Evolutionary conservation across 2,888 invertebrate genomes (phyloP), one percentile per base, ranked within the genome.

Genomic region (Chouioia cunea): DNA sequence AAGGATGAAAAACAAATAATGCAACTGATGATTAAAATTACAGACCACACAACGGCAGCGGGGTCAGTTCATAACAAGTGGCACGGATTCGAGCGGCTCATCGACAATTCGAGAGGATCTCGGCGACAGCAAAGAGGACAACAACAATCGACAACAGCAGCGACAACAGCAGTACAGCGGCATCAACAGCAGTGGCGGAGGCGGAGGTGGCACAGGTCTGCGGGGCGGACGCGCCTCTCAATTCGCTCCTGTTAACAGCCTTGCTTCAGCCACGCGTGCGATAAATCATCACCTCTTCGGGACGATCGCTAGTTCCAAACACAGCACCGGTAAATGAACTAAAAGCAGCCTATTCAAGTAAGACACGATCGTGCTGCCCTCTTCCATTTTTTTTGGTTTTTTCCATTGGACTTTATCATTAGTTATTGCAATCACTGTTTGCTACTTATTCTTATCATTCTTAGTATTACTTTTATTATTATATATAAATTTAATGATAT

Each of bases 261-360:
- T 92, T 78, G 91, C 91, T 76, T 91, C 92, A 74, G 92, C 92
- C 76, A 91, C 92, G 70, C 89, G 92, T 79, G 88, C 92, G 78
- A 90, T 92, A 82, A 92, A 92, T 86, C 92, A 92, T 81, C 92
- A 92, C 86, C 87, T 92, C 77, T 91, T 92, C 83, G 91, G 92
- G 79, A 89, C 88, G 77, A 82, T 87, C 71, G 85, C 86, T 76
- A 86, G 87, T 78, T 83, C 87, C 67, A 87, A 86, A 80, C 85
- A 85, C 66, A 80, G 81, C 76, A 81, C 82, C 76, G 84, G 85
- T 84, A 81, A 81, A 80, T 80, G 77, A 79, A 76, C 70, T 74
- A 36, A 36, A 67, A 73, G 75, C 70, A 54, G 54, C 65, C 43
- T 67, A 77, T 74, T 75, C 75, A 78, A 78, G 77, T 76, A 78